Evolutionary conservation across 2,113 vertebrate genomes (phyloP).

Genomic region (Leptobrachium leishanense): DNA sequence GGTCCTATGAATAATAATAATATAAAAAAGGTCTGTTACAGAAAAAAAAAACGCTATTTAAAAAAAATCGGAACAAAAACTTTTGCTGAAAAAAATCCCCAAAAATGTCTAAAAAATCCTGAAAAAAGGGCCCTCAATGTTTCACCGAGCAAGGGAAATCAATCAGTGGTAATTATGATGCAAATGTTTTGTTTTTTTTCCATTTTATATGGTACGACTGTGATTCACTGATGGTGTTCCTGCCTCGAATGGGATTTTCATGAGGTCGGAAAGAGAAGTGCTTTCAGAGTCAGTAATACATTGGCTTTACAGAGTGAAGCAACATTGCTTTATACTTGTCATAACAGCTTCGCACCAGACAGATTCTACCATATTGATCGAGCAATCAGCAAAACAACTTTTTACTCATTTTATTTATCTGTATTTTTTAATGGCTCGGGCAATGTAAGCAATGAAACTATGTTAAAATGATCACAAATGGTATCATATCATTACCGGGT

Average conservation of each 20-base stretch:
- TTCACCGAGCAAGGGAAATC: background rate
- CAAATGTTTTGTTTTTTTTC: background rate
- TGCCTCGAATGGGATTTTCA: slow-evolving; percentile 17
- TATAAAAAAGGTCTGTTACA: too few relatives aligned
- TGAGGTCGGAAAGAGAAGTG: slow-evolving; percentile 6
- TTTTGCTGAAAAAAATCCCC: too few relatives aligned
- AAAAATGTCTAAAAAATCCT: too few relatives aligned
- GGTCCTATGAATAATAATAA: too few relatives aligned
- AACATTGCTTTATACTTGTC: slow-evolving; percentile 31
- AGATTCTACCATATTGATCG: slow-evolving; percentile 35
- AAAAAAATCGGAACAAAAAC: too few relatives aligned
- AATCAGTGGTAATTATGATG: background rate
- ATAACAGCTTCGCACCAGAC: slow-evolving; percentile 35
- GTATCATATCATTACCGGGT: slow-evolving; percentile 20
- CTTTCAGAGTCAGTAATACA: slow-evolving; percentile 18
- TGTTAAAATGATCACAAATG: slow-evolving; percentile 15
- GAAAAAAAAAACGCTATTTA: too few relatives aligned
- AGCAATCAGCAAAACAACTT: slow-evolving; percentile 29
- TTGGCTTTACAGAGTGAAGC: slow-evolving; percentile 9
- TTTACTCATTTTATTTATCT: background rate
- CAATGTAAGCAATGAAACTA: slow-evolving; percentile 37
- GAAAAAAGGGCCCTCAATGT: too few relatives aligned
- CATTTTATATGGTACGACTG: background rate
- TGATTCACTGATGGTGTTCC: background rate
- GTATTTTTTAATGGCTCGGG: slow-evolving; percentile 21